Conservation (phyloP, 2,888 invertebrate species). For the Anoncus sp. region DNA sequence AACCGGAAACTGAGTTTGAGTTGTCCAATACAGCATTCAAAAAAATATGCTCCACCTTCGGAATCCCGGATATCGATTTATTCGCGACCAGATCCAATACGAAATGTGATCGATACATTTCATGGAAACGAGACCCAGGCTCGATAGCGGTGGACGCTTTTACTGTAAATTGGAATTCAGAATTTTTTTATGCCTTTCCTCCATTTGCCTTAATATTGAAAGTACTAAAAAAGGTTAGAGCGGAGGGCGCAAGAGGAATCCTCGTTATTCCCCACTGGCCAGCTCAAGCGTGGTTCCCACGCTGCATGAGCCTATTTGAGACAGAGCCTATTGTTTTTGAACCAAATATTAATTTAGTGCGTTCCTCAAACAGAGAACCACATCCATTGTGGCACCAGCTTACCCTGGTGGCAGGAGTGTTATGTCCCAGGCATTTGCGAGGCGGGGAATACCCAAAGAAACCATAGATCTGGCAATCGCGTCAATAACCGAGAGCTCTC, state of each 20-base stretch:
- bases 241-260: not conserved
- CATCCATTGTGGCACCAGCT: constrained; percentile 34
- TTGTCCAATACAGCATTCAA: constrained; percentile 22
- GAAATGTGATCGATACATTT: too few species aligned
- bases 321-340: too few species aligned
- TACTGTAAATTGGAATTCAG: not conserved
- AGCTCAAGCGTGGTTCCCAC: too few species aligned
- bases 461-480: not conserved
- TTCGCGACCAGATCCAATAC: too few species aligned
- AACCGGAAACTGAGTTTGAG: constrained; percentile 41
- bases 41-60: not conserved
- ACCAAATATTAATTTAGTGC: too few species aligned
- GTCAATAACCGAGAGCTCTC: too few species aligned
- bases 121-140: too few species aligned
- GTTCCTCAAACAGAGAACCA: constrained; percentile 23
- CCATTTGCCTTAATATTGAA: too few species aligned
- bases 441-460: not conserved
- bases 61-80: not conserved
- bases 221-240: not conserved
- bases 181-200: constrained; percentile 9
- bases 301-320: too few species aligned
- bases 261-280: too few species aligned
- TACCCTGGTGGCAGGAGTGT: constrained; percentile 42
- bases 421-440: constrained; percentile 23
- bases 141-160: too few species aligned